Conservation (phyloP, 92 coral and sea anemone genomes). For the Phenganax marumi region DNA sequence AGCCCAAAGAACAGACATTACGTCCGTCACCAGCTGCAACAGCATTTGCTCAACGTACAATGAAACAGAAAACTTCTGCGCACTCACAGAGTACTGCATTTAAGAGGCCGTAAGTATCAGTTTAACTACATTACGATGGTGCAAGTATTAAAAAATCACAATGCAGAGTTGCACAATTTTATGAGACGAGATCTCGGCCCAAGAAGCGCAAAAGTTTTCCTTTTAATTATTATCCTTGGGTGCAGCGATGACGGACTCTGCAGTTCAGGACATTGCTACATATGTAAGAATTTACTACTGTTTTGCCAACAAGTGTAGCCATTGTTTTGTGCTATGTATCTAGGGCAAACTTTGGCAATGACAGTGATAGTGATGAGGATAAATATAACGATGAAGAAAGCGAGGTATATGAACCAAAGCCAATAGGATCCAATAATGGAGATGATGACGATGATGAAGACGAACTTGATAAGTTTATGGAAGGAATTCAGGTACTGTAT, state of each 20-base stretch:
- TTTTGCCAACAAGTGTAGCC: no score
- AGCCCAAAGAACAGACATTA: constrained; percentile 60
- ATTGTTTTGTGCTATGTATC: not conserved
- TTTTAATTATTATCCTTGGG: no score
- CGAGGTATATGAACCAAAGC: constrained; percentile 60
- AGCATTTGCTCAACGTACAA: constrained; percentile 13
- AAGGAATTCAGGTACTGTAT: constrained; percentile 83
- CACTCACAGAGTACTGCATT: constrained; percentile 1
- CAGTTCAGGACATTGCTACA: no score
- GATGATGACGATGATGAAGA: constrained; percentile 89
- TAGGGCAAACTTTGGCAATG: constrained; percentile 34
- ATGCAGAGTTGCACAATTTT: no score
- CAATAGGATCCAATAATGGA: constrained; percentile 50
- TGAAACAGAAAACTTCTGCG: constrained; percentile 12
- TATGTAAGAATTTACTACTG: no score
- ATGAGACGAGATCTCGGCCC: no score
- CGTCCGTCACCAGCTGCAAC: constrained; percentile 14
- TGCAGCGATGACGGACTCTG: no score
- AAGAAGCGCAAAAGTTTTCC: no score
- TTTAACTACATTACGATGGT: not conserved
- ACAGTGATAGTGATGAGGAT: constrained; percentile 80
- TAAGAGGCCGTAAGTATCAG: constrained; percentile 27
- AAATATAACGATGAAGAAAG: constrained; percentile 64
- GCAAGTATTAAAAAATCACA: not conserved
- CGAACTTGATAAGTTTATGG: constrained; percentile 96